Conservation (phyloP, 2,113 vertebrate genomes). For the Nettapus auritus region DNA sequence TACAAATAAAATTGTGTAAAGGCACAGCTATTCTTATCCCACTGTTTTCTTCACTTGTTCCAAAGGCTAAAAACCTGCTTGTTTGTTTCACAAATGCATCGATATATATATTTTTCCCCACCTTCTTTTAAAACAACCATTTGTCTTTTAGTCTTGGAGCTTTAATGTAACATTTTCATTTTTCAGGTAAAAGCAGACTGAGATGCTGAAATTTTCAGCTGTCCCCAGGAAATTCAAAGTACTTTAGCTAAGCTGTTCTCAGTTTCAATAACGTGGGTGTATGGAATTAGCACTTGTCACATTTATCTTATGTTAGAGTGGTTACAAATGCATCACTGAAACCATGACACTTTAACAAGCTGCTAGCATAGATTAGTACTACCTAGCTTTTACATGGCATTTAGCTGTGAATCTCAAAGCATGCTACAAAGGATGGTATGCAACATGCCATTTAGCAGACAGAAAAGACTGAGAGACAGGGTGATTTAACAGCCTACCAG, state of each 20-base stretch:
- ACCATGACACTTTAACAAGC: constrained; percentile 55
- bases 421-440: not conserved
- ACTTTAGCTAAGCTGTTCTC: constrained; percentile 37
- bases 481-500: not conserved
- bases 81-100: not conserved
- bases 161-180: not conserved
- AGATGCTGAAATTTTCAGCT: constrained; percentile 9
- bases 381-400: not conserved
- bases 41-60: not conserved
- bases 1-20: not conserved
- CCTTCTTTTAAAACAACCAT: not conserved
- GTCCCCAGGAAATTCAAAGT: constrained; percentile 36
- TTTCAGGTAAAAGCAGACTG: constrained; percentile 5
- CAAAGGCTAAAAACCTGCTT: not conserved
- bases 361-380: constrained; percentile 36
- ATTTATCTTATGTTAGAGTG: constrained; percentile 44
- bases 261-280: constrained; percentile 29
- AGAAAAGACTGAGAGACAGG: not conserved
- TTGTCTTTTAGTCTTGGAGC: not conserved
- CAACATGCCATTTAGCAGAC: not conserved
- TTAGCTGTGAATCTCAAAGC: constrained; percentile 20
- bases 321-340: constrained; percentile 45
- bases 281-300: constrained; percentile 65
- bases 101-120: not conserved
- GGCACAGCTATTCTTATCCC: not conserved